Evolutionary conservation across 2,113 vertebrate species (phyloP), one percentile per base, ranked within the genome.

Genomic region (Pelecanus crispus): DNA sequence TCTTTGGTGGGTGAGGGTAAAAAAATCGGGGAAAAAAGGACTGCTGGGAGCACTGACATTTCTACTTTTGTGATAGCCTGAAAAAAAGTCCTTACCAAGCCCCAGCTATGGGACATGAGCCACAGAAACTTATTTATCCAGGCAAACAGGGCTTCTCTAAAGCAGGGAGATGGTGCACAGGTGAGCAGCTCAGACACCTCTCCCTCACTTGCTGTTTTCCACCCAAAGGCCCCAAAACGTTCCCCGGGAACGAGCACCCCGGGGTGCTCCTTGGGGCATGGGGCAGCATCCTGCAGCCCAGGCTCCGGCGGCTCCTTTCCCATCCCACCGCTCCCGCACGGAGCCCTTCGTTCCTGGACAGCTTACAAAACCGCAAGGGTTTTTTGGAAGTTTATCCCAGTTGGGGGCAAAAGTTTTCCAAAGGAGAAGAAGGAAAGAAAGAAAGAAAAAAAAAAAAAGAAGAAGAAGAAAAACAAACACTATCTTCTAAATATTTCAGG

Each of bases 211-310:
- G 25, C 26, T 44, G 20, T 59, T 71, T 94, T 24, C 65, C 61
- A 34, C 2, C 8, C 10, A 9, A 40, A 55, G 16, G 4, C 7
- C 34, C 10, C 36, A 3, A 29, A 53, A 34, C 2, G 9, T 72
- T 67, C 38, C 34, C 40, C 0, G 0, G 71, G 65, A 88, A 71
- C 0, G 4, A 53, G 28, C 40, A 18, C 26, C 36, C 17, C 0
- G 0, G 34, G 32, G 19, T 32, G 45, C 24, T 52, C 47, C 67
- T 16, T 0, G 5, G 32, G 55, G 45, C 18, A 49, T 0, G 19
- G 65, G 36, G 32, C 59, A 63, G 44, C 53, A 68, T 49, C 72
- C 61, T 6, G 0, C 58, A 32, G 56, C 83, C 81, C 25, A 3
- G 22, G 21, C 29, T 81, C 68, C 2, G 0, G n/a, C 0, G 1